A percentile compares a stretch with the other conserved stretches of the same genome.
phyloP scores from a whole-genome alignment of 2,113 vertebrate genomes.

The Zootoca vivipara region DNA sequence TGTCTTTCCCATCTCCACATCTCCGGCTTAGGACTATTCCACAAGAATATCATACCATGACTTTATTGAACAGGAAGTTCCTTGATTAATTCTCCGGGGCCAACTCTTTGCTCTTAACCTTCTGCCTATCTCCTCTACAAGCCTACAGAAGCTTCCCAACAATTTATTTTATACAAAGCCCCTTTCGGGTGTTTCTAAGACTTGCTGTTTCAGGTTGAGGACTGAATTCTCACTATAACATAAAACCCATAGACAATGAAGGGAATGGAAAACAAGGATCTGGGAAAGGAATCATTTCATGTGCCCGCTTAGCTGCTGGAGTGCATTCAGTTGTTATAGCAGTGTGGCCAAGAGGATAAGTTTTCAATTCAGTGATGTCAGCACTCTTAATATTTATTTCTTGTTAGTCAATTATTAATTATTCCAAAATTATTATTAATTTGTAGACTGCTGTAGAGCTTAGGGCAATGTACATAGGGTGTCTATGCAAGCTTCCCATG shows the following conservation, averaged over 20 bases:
- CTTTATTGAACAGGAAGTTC: constrained; percentile 16
- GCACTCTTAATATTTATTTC: too few relatives aligned
- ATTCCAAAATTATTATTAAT: too few relatives aligned
- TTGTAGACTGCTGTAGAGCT: too few relatives aligned
- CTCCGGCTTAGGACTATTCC: neutral
- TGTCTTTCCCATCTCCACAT: neutral
- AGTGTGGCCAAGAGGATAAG: too few relatives aligned
- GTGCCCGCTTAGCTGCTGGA: too few relatives aligned
- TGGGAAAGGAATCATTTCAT: too few relatives aligned
- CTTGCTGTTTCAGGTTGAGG: neutral
- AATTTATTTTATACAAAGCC: constrained; percentile 25
- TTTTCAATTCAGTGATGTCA: too few relatives aligned
- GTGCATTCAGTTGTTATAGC: too few relatives aligned
- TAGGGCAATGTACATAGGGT: too few relatives aligned
- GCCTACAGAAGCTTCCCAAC: neutral
- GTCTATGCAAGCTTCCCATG: too few relatives aligned
- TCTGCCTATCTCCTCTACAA: constrained; percentile 18
- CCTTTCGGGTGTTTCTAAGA: neutral
- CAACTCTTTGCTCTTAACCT: constrained; percentile 10
- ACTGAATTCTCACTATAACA: constrained; percentile 10
- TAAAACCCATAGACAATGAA: neutral
- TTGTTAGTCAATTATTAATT: too few relatives aligned
- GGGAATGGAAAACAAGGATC: too few relatives aligned
- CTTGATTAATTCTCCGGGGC: constrained; percentile 46
- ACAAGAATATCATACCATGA: neutral